Conservation (phyloP, 2,888 invertebrate genomes). For the Agriotes lineatus region DNA sequence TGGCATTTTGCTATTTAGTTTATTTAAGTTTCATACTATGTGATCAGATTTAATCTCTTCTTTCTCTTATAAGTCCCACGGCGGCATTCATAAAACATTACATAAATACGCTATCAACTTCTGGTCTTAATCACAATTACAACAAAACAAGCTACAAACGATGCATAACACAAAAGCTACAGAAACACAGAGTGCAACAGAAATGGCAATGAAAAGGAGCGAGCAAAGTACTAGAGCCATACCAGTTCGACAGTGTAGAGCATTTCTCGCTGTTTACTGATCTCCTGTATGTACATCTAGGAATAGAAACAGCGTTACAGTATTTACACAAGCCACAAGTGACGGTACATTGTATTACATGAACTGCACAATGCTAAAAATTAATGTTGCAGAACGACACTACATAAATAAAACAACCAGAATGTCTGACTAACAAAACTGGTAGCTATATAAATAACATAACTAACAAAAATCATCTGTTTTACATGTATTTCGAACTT, state of each 20-base stretch:
- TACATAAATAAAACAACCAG: background rate
- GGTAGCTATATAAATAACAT: background rate
- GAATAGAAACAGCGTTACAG: constrained; percentile 67
- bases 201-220: constrained; percentile 39
- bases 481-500: too few relatives aligned
- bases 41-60: too few relatives aligned
- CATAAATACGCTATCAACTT: too few relatives aligned
- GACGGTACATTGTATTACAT: constrained; percentile 36
- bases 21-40: too few relatives aligned
- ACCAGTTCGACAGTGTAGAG: constrained; percentile 87
- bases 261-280: constrained; percentile 88
- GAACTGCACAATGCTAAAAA: constrained; percentile 12
- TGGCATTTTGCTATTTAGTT: too few relatives aligned
- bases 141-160: constrained; percentile 34
- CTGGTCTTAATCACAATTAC: too few relatives aligned
- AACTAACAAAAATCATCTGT: background rate
- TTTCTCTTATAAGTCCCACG: too few relatives aligned
- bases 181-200: too few relatives aligned
- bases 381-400: constrained; percentile 14
- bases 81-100: too few relatives aligned
- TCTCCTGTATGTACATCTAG: constrained; percentile 91
- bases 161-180: constrained; percentile 38
- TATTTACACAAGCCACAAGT: constrained; percentile 63
- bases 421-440: background rate
- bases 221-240: constrained; percentile 64